Conservation (phyloP, 2,888 invertebrate species). For the Steinernema hermaphroditum region DNA sequence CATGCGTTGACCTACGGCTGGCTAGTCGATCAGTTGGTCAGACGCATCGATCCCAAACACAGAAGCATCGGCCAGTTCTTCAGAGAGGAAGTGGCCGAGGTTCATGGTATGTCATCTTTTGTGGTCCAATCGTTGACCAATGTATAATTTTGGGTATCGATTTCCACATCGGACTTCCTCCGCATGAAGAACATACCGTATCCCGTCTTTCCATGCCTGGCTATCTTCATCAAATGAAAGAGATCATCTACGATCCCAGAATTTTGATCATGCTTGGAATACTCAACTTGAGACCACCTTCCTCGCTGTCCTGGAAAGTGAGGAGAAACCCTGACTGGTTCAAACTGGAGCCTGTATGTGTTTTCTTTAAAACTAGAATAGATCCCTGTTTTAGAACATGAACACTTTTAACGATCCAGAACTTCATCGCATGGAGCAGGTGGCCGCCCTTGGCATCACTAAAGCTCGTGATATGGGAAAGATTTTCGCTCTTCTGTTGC, state of each 20-base stretch:
- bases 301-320: slow-evolving; percentile 54
- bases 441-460: slow-evolving; percentile 62
- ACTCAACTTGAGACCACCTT: slow-evolving; percentile 51
- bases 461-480: slow-evolving; percentile 61
- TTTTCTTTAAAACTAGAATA: slow-evolving; percentile 33
- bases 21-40: slow-evolving; percentile 68
- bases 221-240: slow-evolving; percentile 53
- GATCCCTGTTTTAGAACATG: slow-evolving; percentile 42
- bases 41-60: slow-evolving; percentile 66
- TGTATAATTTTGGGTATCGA: slow-evolving; percentile 60
- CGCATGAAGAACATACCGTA: slow-evolving; percentile 60
- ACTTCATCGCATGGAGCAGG: slow-evolving; percentile 61
- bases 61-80: slow-evolving; percentile 67
- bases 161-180: slow-evolving; percentile 66
- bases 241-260: slow-evolving; percentile 62
- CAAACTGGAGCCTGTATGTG: slow-evolving; percentile 52
- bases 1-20: slow-evolving; percentile 69
- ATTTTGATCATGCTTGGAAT: slow-evolving; percentile 53
- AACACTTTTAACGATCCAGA: slow-evolving; percentile 64
- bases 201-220: slow-evolving; percentile 60
- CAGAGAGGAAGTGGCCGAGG: slow-evolving; percentile 62
- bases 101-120: slow-evolving; percentile 49
- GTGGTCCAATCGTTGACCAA: neutral
- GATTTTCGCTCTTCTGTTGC: slow-evolving; percentile 58
- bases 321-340: slow-evolving; percentile 61